These are phyloP conservation scores for Ptilodon capucinus DNA, from an alignment of 2,888 invertebrate species.

Conservation along the genomic window DNA sequence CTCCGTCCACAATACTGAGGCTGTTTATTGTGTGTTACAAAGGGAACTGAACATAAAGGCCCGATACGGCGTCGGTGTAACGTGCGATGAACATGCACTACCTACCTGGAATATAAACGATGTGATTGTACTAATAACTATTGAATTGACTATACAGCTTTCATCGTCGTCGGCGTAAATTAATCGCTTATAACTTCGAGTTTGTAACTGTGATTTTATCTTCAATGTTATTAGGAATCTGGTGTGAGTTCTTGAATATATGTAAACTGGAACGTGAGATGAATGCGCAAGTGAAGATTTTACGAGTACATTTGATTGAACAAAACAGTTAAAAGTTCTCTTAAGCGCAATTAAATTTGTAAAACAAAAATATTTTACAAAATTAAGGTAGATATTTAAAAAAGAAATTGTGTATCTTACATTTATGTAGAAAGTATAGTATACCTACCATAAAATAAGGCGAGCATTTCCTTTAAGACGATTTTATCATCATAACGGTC, in stretches of 20 bases:
- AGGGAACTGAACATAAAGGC: conserved; percentile 54
- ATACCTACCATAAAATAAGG: conserved; percentile 5
- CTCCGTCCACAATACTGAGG: conserved; percentile 45
- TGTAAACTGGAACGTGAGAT: background rate
- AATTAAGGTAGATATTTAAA: no score
- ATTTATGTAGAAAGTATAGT: conserved; percentile 5
- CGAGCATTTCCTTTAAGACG: conserved; percentile 17
- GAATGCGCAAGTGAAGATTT: background rate
- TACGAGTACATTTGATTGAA: background rate
- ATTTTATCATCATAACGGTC: conserved; percentile 28
- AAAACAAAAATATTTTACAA: background rate
- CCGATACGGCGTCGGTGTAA: conserved; percentile 46
- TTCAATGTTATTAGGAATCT: background rate
- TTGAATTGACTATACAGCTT: conserved; percentile 37
- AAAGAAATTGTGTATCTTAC: conserved; percentile 7
- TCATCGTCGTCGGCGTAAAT: conserved; percentile 27
- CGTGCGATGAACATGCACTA: conserved; percentile 33
- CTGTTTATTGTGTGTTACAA: conserved; percentile 64
- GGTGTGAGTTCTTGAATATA: background rate
- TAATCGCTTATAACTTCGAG: conserved; percentile 24
- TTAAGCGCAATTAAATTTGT: background rate
- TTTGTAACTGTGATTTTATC: background rate
- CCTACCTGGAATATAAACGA: conserved; percentile 39
- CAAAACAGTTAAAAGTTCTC: background rate
- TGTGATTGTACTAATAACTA: conserved; percentile 39